Percentiles rank a stretch among this genome's conserved stretches.
These are phyloP conservation scores for Camptogramma bilineatum DNA, from an alignment of 2,888 invertebrate genomes.

Conservation along the genomic window DNA sequence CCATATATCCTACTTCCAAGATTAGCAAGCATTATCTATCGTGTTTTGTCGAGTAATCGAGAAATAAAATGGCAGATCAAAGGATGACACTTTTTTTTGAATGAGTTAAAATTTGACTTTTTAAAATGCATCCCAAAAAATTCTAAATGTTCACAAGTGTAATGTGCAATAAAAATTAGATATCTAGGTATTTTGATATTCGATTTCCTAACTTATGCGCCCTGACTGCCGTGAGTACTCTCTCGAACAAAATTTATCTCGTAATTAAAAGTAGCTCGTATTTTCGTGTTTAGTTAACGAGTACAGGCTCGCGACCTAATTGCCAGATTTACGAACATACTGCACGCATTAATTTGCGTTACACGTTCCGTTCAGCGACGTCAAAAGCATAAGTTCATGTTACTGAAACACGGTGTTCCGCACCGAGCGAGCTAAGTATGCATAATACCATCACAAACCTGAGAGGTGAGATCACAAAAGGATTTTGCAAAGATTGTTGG, in stretches of 20 bases:
- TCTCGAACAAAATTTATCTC: slow-evolving; percentile 48
- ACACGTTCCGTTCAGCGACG: slow-evolving; percentile 39
- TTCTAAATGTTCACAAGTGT: neutral
- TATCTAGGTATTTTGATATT: neutral
- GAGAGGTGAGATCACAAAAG: slow-evolving; percentile 52
- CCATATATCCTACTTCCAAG: neutral
- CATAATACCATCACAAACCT: slow-evolving; percentile 41
- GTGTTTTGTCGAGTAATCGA: neutral
- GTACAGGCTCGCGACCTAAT: slow-evolving; percentile 45
- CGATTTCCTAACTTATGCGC: neutral
- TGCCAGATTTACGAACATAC: slow-evolving; percentile 46
- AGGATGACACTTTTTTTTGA: too few species aligned
- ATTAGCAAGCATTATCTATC: neutral
- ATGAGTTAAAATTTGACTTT: too few species aligned
- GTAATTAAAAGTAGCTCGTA: slow-evolving; percentile 54
- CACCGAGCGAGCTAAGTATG: slow-evolving; percentile 32
- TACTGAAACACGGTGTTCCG: slow-evolving; percentile 28
- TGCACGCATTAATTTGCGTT: slow-evolving; percentile 45
- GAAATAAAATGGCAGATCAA: too few species aligned
- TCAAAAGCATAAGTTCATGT: slow-evolving; percentile 36
- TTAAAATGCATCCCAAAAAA: too few species aligned
- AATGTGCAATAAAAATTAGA: neutral
- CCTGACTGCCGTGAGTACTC: neutral
- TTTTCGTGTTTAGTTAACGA: slow-evolving; percentile 53
- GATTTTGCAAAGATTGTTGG: slow-evolving; percentile 64